Evolutionary conservation across 2,113 vertebrate genomes (phyloP).

Genomic region (Pandion haliaetus): DNA sequence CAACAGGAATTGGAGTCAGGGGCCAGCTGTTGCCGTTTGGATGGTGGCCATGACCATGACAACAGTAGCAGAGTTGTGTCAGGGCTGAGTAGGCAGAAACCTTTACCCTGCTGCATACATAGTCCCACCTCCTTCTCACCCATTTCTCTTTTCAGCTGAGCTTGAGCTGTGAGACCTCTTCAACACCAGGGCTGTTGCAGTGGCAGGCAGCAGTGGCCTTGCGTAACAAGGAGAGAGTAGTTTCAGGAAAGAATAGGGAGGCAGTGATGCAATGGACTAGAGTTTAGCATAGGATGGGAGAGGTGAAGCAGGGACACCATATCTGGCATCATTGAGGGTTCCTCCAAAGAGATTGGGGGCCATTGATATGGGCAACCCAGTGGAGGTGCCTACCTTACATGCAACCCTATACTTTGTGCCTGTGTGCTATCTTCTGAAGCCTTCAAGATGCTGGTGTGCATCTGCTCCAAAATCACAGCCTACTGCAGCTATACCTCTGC

Average conservation of each 20-base stretch:
- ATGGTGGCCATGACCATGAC: neutral
- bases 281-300: neutral
- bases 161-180: neutral
- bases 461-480: neutral
- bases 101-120: neutral
- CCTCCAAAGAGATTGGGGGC: neutral
- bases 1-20: neutral
- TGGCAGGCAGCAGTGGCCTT: neutral
- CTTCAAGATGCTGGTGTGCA: neutral
- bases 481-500: neutral
- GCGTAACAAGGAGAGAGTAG: neutral
- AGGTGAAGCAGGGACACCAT: neutral
- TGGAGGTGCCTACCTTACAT: neutral
- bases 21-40: neutral
- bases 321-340: neutral
- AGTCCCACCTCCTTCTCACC: neutral
- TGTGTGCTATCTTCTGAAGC: neutral
- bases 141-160: neutral
- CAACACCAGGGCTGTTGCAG: neutral
- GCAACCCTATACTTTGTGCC: neutral
- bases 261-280: neutral
- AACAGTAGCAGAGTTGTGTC: neutral
- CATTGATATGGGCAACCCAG: neutral
- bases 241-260: neutral
- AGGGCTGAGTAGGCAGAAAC: neutral